phyloP scores from a whole-genome alignment of 2,888 invertebrate genomes.

The Pandemis corylana region DNA sequence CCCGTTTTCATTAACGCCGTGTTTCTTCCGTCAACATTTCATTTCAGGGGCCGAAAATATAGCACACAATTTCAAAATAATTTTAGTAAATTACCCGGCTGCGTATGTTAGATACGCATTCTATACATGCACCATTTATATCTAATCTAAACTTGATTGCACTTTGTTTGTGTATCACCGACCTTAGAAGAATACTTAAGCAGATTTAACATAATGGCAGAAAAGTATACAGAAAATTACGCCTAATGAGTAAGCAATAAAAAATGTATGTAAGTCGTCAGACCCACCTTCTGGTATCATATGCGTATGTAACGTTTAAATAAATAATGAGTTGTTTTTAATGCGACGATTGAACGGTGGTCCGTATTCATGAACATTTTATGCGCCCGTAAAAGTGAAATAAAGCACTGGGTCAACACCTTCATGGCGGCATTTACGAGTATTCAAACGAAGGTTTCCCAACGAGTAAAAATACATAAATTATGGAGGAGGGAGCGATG shows the following conservation, averaged over 20 bases:
- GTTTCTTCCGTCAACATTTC: constrained; percentile 16
- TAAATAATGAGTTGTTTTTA: background rate
- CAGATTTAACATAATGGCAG: too few species aligned
- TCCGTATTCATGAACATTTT: constrained; percentile 22
- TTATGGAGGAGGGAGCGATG: constrained; percentile 27
- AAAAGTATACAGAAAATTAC: too few species aligned
- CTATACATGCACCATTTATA: too few species aligned
- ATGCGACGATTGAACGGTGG: constrained; percentile 11
- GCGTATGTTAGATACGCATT: background rate
- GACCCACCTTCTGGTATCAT: background rate
- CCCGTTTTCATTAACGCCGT: background rate
- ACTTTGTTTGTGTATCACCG: too few species aligned
- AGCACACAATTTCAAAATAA: background rate
- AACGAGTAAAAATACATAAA: constrained; percentile 22
- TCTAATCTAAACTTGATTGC: too few species aligned
- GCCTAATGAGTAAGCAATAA: too few species aligned
- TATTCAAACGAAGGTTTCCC: constrained; percentile 31
- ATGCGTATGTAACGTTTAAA: background rate
- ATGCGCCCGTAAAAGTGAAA: constrained; percentile 23
- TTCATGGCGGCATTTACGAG: constrained; percentile 38
- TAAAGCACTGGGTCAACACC: constrained; percentile 34
- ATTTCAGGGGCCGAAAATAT: background rate
- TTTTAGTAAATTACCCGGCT: background rate
- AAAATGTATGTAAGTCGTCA: too few species aligned
- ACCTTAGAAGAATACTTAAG: too few species aligned